Conservation (phyloP, 2,888 invertebrate genomes). For the Lampropteryx suffumata region DNA sequence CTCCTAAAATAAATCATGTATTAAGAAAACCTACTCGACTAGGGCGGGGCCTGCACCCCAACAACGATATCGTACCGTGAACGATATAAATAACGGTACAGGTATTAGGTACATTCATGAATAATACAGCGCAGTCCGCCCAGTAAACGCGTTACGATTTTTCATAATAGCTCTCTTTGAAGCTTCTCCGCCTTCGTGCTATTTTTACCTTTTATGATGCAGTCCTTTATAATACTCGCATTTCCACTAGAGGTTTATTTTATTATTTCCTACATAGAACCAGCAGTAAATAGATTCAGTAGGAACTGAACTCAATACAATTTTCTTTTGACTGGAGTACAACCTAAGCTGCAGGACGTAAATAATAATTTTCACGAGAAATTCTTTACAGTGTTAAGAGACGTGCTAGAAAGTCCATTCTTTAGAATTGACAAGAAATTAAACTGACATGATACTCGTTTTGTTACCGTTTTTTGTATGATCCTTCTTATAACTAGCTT, state of each 20-base stretch:
- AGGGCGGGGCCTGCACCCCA: conserved; percentile 22
- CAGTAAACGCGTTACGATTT: conserved; percentile 80
- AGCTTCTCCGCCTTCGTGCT: conserved; percentile 50
- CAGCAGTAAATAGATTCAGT: conserved; percentile 9
- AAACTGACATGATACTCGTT: too few species aligned
- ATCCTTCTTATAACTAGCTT: too few species aligned
- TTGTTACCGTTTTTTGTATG: too few species aligned
- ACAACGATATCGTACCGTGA: conserved; percentile 34
- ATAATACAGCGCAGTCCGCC: conserved; percentile 76
- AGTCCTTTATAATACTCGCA: conserved; percentile 67
- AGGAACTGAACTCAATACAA: conserved; percentile 1
- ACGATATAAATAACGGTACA: conserved; percentile 44
- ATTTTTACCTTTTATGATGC: conserved; percentile 61
- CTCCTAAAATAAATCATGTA: conserved; percentile 18
- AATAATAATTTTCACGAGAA: too few species aligned
- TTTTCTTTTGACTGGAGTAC: not conserved
- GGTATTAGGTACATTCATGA: conserved; percentile 66
- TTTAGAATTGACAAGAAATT: too few species aligned
- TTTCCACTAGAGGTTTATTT: conserved; percentile 41
- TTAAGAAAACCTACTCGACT: conserved; percentile 13
- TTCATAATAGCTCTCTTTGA: conserved; percentile 79
- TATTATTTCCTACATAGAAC: conserved; percentile 34
- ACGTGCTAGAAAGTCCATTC: too few species aligned
- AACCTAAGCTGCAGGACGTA: too few species aligned
- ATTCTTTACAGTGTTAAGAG: too few species aligned